phyloP scores from a whole-genome alignment of 2,888 invertebrate genomes.

The Tachina grossa region DNA sequence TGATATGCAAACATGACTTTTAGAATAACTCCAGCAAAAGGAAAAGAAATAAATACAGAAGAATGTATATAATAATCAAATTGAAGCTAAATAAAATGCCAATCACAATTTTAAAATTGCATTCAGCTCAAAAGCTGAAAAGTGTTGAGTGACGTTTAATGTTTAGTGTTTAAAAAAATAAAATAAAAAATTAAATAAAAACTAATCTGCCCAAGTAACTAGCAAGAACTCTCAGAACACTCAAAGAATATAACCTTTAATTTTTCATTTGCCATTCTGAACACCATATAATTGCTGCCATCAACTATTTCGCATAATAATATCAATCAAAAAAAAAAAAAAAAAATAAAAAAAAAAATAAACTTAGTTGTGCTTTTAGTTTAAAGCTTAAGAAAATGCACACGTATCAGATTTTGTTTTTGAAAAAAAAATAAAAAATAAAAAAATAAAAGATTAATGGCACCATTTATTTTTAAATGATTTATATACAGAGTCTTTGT shows the following conservation, averaged over 20 bases:
- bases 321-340: slow-evolving; percentile 74
- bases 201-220: slow-evolving; percentile 15
- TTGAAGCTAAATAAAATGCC: slow-evolving; percentile 41
- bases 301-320: slow-evolving; percentile 74
- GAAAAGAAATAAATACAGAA: neutral
- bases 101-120: slow-evolving; percentile 37
- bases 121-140: slow-evolving; percentile 21
- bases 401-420: neutral
- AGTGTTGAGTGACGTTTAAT: slow-evolving; percentile 57
- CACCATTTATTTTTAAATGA: slow-evolving; percentile 35
- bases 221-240: slow-evolving; percentile 12
- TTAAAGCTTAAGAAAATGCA: neutral
- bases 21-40: neutral
- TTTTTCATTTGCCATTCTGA: slow-evolving; percentile 23
- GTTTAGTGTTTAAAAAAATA: slow-evolving; percentile 4
- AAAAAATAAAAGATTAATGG: neutral
- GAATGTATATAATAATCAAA: slow-evolving; percentile 23
- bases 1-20: slow-evolving; percentile 38
- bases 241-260: slow-evolving; percentile 22
- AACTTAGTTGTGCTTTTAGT: neutral
- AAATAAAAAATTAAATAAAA: slow-evolving; percentile 2
- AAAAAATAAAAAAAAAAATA: too few species aligned
- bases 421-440: too few species aligned
- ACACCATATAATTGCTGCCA: slow-evolving; percentile 72
- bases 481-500: slow-evolving; percentile 7